Conservation (phyloP, 2,113 vertebrate species). For the Sceloporus tristichus region DNA sequence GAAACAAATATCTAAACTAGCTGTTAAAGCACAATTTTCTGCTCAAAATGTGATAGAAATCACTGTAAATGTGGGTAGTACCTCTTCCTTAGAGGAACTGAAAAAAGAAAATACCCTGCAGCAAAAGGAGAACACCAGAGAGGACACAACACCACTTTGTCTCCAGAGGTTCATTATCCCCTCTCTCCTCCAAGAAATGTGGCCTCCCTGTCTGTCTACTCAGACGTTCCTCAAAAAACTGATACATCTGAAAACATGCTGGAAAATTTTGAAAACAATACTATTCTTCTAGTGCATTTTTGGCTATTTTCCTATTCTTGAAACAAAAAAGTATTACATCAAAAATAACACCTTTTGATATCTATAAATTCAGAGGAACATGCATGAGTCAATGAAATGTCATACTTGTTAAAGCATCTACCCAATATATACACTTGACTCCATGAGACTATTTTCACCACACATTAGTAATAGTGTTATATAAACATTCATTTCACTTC, state of each 20-base stretch:
- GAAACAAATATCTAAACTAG: background rate
- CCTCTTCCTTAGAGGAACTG: background rate
- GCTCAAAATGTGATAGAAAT: background rate
- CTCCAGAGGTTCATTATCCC: no score
- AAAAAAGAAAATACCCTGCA: background rate
- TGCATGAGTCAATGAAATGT: no score
- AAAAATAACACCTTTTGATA: no score
- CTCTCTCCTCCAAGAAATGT: no score
- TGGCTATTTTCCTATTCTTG: background rate
- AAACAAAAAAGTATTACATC: background rate
- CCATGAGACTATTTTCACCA: background rate
- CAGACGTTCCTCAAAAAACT: no score
- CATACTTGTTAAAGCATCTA: background rate
- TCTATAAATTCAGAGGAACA: no score
- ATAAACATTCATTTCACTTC: background rate
- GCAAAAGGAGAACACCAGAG: no score
- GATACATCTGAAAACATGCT: background rate
- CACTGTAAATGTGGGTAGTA: no score
- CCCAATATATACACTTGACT: fast-evolving
- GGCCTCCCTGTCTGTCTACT: no score
- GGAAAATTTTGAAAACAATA: background rate
- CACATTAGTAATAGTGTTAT: background rate
- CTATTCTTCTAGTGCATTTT: background rate
- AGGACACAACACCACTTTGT: no score
- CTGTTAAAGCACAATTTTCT: background rate